Base-by-base conservation (phyloP, 1,140 invertebrate species). In the Myzus persicae region DNA sequence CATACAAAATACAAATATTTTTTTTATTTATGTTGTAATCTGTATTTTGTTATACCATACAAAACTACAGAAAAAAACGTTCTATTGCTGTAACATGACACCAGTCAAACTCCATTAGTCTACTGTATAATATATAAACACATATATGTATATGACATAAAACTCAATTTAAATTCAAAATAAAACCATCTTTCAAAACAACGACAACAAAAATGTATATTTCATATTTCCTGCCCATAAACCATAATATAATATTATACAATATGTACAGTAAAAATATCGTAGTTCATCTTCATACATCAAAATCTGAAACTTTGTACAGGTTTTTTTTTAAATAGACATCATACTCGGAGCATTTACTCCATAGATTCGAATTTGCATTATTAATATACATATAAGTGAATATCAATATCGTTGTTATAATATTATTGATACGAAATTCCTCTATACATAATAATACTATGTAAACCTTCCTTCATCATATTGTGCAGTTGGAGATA, bases 151-250 rank as follows among this genome's bases (percentile, higher is more conserved):
- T 24, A 82, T 82, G 20, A 40, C 36, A 38, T 31, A 85, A 85
- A 85, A 44, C 40, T 85, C 38, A 44, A 85, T 85, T 85, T 44
- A 85, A 85, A 85, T 85, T 44, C 84, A 85, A 44, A 85, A 85
- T n/a, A 44, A 85, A 85, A 31, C 38, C 26, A 26, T 84, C 22
- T 40, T 84, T 84, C 38, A 84, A 24, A 84, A 40, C 42, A 31
- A 26, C 36, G 76, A 82, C 36, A 38, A 31, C 42, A 31, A 44
- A 46, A 46, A 88, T 48, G 14, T 36, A 48, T 88, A 88, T 88
- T 88, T 88, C 9, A n/a, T 48, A 9, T 26, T 44, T 40, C 26
- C 9, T 26, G 8, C 82, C 7, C 38, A 38, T 40, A 84, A 84
- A 84, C 40, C 24, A 38, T 82, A 51, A 51, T 22, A 84, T 84